Evolutionary conservation across 2,113 vertebrate species (phyloP).

Genomic region (Leucopternis melanops): DNA sequence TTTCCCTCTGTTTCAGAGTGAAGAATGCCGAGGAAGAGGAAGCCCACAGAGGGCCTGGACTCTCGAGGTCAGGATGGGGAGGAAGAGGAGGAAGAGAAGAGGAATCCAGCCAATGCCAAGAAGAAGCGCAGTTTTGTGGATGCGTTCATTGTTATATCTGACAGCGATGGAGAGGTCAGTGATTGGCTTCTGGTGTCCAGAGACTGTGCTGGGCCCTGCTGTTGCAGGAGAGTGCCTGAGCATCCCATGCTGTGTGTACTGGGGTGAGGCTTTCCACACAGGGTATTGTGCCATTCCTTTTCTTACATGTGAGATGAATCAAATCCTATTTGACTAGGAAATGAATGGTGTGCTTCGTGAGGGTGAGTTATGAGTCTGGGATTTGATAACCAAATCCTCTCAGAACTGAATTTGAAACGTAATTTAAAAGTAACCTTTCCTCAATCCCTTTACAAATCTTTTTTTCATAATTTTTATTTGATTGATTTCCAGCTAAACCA

Average conservation of each 20-base stretch:
- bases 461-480: slow-evolving; percentile 60
- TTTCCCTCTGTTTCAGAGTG: slow-evolving; percentile 58
- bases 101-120: background rate
- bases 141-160: slow-evolving; percentile 73
- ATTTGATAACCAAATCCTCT: slow-evolving; percentile 65
- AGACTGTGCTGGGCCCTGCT: background rate
- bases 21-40: slow-evolving; percentile 76
- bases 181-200: background rate
- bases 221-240: background rate
- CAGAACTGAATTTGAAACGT: slow-evolving; percentile 53
- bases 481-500: slow-evolving; percentile 51
- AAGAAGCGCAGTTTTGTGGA: slow-evolving; percentile 65
- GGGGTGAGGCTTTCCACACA: background rate
- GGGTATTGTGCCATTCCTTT: background rate
- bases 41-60: slow-evolving; percentile 55
- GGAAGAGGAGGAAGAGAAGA: slow-evolving; percentile 53
- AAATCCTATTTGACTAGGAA: slow-evolving; percentile 53
- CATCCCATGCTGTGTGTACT: fast-evolving
- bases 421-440: slow-evolving; percentile 65
- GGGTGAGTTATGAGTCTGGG: slow-evolving; percentile 51
- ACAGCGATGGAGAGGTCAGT: slow-evolving; percentile 79
- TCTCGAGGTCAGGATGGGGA: slow-evolving; percentile 44
- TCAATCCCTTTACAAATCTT: slow-evolving; percentile 60
- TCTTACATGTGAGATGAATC: slow-evolving; percentile 10
- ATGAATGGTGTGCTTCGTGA: slow-evolving; percentile 28